phyloP scores from a whole-genome alignment of 2,797 vertebrate genomes.

The Rousettus madagascariensis region DNA sequence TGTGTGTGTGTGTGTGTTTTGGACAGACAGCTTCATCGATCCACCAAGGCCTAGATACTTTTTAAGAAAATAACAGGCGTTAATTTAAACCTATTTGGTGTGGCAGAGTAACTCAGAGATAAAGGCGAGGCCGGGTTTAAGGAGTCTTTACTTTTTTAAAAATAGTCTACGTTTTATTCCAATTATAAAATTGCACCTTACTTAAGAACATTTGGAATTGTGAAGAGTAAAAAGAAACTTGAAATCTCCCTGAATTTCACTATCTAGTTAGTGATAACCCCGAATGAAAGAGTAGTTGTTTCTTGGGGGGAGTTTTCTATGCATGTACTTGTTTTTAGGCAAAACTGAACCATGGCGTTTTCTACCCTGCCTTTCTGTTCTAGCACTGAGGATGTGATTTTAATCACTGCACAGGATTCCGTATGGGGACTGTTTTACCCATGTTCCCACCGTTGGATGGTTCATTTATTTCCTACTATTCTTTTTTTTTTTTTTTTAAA shows the following conservation, averaged over 20 bases:
- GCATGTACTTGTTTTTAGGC: not conserved
- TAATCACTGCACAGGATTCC: not conserved
- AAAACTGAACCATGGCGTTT: not conserved
- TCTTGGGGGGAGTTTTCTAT: not conserved
- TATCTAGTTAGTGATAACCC: not conserved
- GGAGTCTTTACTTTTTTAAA: not conserved
- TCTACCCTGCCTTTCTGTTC: not conserved
- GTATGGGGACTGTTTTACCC: not conserved
- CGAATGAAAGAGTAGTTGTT: not conserved
- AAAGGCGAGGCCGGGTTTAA: not conserved
- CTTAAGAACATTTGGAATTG: not conserved
- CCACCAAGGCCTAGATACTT: not conserved
- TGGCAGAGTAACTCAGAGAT: not conserved
- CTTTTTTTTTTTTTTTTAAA: not conserved
- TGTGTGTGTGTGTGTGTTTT: not conserved
- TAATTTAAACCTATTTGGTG: not conserved
- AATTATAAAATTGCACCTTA: not conserved
- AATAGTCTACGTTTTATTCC: not conserved
- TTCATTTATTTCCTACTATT: not conserved
- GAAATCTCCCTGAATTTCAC: not conserved
- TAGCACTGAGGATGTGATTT: not conserved
- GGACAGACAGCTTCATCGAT: not conserved
- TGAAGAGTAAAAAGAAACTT: not conserved
- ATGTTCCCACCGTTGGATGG: not conserved
- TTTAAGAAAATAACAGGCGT: not conserved